Evolutionary conservation across 2,113 vertebrate species (phyloP).

Genomic region (Gasterosteus aculeatus): DNA sequence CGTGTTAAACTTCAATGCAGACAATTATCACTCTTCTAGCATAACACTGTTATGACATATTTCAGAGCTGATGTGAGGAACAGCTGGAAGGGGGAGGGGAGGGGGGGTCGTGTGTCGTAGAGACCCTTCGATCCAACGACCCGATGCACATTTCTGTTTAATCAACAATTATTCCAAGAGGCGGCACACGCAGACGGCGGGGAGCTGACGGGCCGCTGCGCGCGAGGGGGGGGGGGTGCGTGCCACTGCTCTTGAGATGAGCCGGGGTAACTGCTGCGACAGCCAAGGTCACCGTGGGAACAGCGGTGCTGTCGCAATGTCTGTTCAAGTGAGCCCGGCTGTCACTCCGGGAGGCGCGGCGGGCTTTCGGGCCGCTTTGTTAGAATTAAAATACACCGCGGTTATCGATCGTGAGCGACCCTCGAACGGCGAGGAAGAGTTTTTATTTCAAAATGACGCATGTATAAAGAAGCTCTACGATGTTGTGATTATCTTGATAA

Average conservation of each 20-base stretch:
- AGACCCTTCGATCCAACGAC: background rate
- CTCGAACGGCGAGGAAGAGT: too few species aligned
- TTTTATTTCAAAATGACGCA: background rate
- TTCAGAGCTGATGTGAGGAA: too few species aligned
- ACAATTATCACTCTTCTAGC: too few species aligned
- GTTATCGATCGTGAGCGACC: slow-evolving; percentile 2
- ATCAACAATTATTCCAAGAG: slow-evolving; percentile 11
- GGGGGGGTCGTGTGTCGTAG: background rate
- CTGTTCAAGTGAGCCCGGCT: slow-evolving; percentile 47
- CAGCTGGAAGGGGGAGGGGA: too few species aligned
- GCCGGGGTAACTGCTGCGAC: slow-evolving; percentile 64
- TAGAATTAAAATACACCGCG: slow-evolving; percentile 1
- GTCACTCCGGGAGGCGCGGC: slow-evolving; percentile 40
- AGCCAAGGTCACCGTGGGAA: slow-evolving; percentile 59
- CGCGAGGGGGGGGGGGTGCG: slow-evolving; percentile 6
- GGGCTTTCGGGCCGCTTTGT: slow-evolving; percentile 17
- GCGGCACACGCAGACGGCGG: background rate
- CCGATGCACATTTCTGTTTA: slow-evolving; percentile 19
- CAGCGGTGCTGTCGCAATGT: slow-evolving; percentile 40
- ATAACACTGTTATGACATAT: too few species aligned
- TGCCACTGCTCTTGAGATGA: slow-evolving; percentile 53
- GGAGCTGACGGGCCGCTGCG: slow-evolving; percentile 31
- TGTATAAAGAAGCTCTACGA: background rate
- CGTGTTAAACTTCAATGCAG: too few species aligned
- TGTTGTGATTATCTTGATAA: background rate